Evolutionary conservation across 2,888 invertebrate genomes (phyloP).

Genomic region (Melinopterus prodromus): DNA sequence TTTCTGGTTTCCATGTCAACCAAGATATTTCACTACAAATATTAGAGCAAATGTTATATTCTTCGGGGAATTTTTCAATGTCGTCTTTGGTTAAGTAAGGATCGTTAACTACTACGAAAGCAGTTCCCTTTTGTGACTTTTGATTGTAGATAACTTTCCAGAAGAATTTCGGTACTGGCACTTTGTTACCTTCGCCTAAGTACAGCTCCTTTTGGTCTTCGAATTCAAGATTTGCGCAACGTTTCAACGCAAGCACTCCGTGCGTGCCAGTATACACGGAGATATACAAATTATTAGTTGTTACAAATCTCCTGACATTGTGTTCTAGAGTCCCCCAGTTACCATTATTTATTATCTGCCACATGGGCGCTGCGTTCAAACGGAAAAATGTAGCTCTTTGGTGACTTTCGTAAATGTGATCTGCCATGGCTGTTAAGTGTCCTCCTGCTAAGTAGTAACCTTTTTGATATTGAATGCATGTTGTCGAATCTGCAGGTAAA

Average conservation of each 20-base stretch:
- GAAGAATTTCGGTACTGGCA: conserved; percentile 66
- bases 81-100: conserved; percentile 54
- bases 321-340: conserved; percentile 66
- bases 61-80: conserved; percentile 42
- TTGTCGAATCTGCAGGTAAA: conserved; percentile 47
- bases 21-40: conserved; percentile 67
- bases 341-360: conserved; percentile 69
- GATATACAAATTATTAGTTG: conserved; percentile 53
- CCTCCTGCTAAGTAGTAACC: conserved; percentile 65
- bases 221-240: conserved; percentile 48
- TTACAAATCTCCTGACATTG: conserved; percentile 60
- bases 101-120: conserved; percentile 70
- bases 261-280: conserved; percentile 69
- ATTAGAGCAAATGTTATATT: conserved; percentile 52
- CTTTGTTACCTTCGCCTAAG: conserved; percentile 51
- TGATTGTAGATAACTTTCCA: conserved; percentile 70
- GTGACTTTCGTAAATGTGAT: conserved; percentile 68
- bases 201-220: conserved; percentile 44
- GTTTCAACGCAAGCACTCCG: conserved; percentile 66
- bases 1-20: conserved; percentile 65
- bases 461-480: conserved; percentile 62
- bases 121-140: conserved; percentile 62
- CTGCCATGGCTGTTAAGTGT: conserved; percentile 69
- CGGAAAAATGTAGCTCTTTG: conserved; percentile 70
- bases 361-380: conserved; percentile 73